Conservation (phyloP, 2,888 invertebrate genomes). For the Amphipyra tragopoginis region DNA sequence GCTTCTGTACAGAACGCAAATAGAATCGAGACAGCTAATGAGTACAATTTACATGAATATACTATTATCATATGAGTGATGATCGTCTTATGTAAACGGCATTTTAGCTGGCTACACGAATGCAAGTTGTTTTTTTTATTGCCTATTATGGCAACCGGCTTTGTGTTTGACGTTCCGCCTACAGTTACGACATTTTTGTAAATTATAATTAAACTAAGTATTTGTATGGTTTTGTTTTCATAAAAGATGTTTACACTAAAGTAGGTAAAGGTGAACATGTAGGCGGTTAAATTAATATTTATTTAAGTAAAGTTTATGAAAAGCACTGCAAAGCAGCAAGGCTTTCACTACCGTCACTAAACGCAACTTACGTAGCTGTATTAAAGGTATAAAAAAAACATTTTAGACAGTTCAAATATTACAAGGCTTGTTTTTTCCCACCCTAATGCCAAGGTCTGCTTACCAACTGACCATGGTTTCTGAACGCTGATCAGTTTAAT, state of each 20-base stretch:
- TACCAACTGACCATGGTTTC: too few relatives aligned
- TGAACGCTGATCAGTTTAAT: too few relatives aligned
- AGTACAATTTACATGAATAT: conserved; percentile 83
- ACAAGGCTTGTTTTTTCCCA: too few relatives aligned
- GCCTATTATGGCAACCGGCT: conserved; percentile 75
- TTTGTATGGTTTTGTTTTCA: conserved; percentile 43
- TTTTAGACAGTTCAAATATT: too few relatives aligned
- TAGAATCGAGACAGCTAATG: conserved; percentile 79
- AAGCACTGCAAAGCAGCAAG: conserved; percentile 21
- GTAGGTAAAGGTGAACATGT: conserved; percentile 33
- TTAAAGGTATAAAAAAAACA: too few relatives aligned
- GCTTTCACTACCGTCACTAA: conserved; percentile 3
- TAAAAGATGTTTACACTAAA: conserved; percentile 46
- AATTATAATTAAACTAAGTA: conserved; percentile 63
- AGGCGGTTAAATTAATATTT: conserved; percentile 33
- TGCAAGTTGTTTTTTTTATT: conserved; percentile 74
- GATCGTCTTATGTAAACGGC: conserved; percentile 72
- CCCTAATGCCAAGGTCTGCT: too few relatives aligned
- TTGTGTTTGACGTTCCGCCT: conserved; percentile 75
- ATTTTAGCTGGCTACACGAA: conserved; percentile 69
- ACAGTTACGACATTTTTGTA: conserved; percentile 71
- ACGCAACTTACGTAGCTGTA: background rate
- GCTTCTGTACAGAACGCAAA: conserved; percentile 67
- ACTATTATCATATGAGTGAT: conserved; percentile 82
- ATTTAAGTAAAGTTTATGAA: conserved; percentile 9